These are phyloP conservation scores for Propithecus coquereli DNA, from an alignment of 2,113 vertebrate species.

Conservation along the genomic window DNA sequence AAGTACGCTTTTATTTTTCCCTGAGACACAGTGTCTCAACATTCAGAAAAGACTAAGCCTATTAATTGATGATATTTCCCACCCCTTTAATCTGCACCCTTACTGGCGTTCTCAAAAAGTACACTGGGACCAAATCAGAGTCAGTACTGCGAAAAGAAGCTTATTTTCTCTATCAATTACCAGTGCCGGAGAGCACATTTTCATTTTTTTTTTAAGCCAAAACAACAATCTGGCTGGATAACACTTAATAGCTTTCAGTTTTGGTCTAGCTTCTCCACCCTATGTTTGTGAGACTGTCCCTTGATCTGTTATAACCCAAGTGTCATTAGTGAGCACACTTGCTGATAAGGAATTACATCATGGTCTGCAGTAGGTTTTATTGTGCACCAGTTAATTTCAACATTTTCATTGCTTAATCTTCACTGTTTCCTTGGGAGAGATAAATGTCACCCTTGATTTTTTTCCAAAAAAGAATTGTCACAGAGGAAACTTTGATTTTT, in stretches of 20 bases:
- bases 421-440: neutral
- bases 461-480: neutral
- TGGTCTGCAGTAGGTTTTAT: neutral
- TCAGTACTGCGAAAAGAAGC: neutral
- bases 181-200: neutral
- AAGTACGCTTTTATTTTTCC: neutral
- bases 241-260: neutral
- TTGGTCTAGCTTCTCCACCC: neutral
- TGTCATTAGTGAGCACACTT: neutral
- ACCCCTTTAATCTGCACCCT: neutral
- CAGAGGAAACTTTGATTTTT: neutral
- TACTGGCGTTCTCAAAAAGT: conserved; percentile 34
- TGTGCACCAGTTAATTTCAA: neutral
- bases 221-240: neutral
- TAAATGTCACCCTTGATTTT: neutral
- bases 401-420: neutral
- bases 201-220: neutral
- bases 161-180: neutral
- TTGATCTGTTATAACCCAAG: neutral
- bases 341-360: neutral
- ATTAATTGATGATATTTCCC: neutral
- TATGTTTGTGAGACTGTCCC: neutral
- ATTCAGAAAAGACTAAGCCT: neutral
- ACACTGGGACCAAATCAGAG: neutral
- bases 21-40: neutral